A percentile compares a stretch with the other conserved stretches of the same genome.
Evolutionary conservation across 2,113 vertebrate genomes (phyloP).

Genomic region (Mesoclemmys tuberculata): DNA sequence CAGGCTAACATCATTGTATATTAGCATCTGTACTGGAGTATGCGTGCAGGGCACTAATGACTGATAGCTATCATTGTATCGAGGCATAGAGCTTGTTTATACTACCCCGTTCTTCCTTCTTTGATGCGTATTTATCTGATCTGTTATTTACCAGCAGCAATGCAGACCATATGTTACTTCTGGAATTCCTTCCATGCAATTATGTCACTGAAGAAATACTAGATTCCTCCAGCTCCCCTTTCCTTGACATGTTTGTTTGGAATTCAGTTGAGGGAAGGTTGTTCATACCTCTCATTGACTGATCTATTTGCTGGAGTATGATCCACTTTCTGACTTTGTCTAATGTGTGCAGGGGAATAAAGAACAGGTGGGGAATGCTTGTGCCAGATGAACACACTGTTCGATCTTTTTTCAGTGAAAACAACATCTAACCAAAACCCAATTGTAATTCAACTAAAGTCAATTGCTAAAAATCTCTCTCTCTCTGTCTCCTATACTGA

Average conservation of each 20-base stretch:
- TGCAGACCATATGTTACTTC: neutral
- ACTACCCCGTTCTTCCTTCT: neutral
- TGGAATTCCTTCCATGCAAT: neutral
- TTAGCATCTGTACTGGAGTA: neutral
- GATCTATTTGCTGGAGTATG: neutral
- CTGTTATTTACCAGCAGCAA: neutral
- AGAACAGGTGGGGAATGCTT: neutral
- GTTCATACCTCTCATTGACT: neutral
- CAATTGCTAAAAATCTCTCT: neutral
- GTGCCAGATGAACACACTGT: neutral
- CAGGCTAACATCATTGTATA: neutral
- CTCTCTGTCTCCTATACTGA: neutral
- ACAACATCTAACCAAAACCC: neutral
- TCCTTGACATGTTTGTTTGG: neutral
- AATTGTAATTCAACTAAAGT: neutral
- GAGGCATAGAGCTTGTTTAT: neutral
- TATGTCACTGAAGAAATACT: neutral
- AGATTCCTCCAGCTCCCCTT: neutral
- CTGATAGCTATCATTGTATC: neutral
- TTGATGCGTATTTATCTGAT: neutral
- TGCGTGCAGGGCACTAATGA: neutral
- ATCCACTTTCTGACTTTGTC: neutral
- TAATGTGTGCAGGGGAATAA: neutral
- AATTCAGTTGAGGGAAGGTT: neutral
- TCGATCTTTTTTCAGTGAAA: neutral